Base-by-base conservation (phyloP, 92 coral and sea anemone species). In the Actinostola sp. region DNA sequence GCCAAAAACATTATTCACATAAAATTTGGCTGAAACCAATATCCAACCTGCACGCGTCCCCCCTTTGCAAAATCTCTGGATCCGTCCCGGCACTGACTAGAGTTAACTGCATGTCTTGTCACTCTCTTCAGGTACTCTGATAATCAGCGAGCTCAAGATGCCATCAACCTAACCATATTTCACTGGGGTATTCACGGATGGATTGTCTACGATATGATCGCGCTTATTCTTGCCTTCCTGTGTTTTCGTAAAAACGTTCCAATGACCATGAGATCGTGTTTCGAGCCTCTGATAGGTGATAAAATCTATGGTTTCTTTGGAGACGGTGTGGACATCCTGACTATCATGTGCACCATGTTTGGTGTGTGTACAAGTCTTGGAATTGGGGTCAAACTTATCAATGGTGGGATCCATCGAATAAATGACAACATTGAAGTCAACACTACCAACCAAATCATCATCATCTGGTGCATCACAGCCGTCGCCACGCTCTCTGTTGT, bases 181-280 rank as follows among this genome's bases (percentile, higher is more conserved):
- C 97, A 93, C 67, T 93, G 97, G 97, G 97, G 97, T 8, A 42
- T 93, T 45, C 97, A 93, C 67, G 97, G 90, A 38, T 93, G 97
- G 97, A 81, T 93, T 30, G 97, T 93, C 26, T 93, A 93, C 52
- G 85, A 85, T 35, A 71, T 93, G 55, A 87, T 93, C 21, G 97
- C 93, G 32, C 78, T 93, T 49, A 71, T 87, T 25, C 88, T 93
- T 24, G 96, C 88, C 39, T 93, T 89, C 77, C 80, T 93, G 2
- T 71, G 89, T 10, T 85, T 83, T 84, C 73, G 92, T 34, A 88
- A 82, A 52, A 84, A 82, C 34, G 89, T 87, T 32, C 98, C 98
- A 30, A 87, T 93, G 96, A 90, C 98, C 23, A 90, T 93, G 86
- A 87, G 98, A 51, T 78, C 90, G 34, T 93, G 98, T 75, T 92